A percentile compares a stretch with the other conserved stretches of the same genome.
Conservation (phyloP, 2,888 invertebrate genomes). For the Polyommatus icarus region DNA sequence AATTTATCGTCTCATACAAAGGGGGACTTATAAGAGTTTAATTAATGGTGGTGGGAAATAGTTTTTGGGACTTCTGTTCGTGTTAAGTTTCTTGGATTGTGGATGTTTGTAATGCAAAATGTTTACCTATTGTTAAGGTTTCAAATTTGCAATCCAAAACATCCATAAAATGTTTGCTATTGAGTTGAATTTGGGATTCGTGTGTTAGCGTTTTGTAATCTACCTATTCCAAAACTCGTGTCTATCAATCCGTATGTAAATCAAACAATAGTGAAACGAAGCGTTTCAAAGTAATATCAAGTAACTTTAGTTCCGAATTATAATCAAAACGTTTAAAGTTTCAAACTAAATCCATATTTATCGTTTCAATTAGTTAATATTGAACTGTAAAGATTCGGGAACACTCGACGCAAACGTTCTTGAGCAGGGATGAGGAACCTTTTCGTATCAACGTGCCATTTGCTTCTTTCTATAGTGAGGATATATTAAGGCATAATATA, state of each 20-base stretch:
- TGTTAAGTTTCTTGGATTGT: neutral
- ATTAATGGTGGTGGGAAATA: neutral
- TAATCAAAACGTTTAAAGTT: constrained; percentile 19
- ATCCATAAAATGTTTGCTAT: too few species aligned
- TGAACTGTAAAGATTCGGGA: neutral
- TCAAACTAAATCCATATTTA: constrained; percentile 34
- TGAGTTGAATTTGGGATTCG: too few species aligned
- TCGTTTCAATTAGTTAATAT: constrained; percentile 26
- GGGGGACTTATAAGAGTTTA: neutral
- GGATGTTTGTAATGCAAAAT: neutral
- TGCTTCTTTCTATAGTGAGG: too few species aligned
- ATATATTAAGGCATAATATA: too few species aligned
- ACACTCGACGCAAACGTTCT: neutral
- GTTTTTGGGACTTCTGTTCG: neutral
- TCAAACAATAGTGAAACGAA: neutral
- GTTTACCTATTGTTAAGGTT: too few species aligned
- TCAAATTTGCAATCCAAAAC: too few species aligned
- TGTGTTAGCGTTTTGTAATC: too few species aligned
- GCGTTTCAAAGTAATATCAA: neutral
- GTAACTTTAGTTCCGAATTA: neutral
- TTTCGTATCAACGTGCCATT: neutral
- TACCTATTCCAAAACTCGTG: too few species aligned
- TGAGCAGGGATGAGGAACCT: neutral
- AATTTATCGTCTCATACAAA: constrained; percentile 5
- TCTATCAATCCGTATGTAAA: too few species aligned